phyloP scores from a whole-genome alignment of 2,888 invertebrate genomes.

The Nomada hirtipes region DNA sequence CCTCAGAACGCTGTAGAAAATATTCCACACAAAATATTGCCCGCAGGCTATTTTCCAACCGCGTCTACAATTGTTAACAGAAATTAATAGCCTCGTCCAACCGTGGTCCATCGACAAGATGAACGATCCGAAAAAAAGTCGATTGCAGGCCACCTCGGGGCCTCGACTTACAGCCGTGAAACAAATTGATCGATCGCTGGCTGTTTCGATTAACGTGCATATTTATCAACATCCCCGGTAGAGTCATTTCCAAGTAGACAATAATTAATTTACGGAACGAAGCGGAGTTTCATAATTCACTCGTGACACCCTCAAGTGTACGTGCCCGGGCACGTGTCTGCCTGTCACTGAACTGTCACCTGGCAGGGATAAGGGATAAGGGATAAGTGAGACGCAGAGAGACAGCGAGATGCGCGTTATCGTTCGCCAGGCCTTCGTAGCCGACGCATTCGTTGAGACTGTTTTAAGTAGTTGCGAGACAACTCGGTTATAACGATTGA shows the following conservation, averaged over 20 bases:
- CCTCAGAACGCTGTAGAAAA: background rate
- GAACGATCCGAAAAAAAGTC: conserved; percentile 10
- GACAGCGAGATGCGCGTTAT: conserved; percentile 6
- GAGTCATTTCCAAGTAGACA: conserved; percentile 38
- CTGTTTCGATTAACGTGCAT: conserved; percentile 10
- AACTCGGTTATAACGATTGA: conserved; percentile 80
- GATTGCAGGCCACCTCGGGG: background rate
- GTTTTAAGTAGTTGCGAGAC: conserved; percentile 69
- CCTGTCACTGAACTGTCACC: conserved; percentile 57
- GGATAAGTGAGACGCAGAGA: conserved; percentile 21
- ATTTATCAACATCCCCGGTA: conserved; percentile 34
- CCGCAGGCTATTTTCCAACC: background rate
- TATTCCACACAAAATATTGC: background rate
- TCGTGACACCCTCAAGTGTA: conserved; percentile 64
- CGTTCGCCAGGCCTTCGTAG: conserved; percentile 11
- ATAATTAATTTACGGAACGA: conserved; percentile 65
- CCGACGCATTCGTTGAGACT: conserved; percentile 62
- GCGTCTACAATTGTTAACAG: background rate
- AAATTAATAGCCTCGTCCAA: conserved; percentile 12
- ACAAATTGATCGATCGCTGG: conserved; percentile 28
- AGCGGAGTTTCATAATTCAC: conserved; percentile 63
- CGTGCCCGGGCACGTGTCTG: conserved; percentile 54
- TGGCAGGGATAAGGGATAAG: conserved; percentile 10
- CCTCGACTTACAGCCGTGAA: background rate
- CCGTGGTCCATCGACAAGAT: background rate